Conservation (phyloP, 2,888 invertebrate genomes). For the Chelonus formosanus region DNA sequence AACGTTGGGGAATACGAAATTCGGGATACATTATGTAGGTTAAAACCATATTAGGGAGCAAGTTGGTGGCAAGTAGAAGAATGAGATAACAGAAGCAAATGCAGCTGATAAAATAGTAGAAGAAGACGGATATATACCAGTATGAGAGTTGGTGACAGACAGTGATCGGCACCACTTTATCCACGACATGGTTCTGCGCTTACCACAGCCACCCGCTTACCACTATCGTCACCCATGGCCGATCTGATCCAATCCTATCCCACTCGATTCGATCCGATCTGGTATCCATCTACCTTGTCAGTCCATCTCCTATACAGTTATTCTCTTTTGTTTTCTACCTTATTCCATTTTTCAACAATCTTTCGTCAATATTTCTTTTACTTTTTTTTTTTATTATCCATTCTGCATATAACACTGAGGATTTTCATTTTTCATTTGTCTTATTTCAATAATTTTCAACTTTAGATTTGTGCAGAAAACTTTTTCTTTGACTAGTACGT, state of each 20-base stretch:
- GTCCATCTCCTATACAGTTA: conserved; percentile 36
- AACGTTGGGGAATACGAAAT: conserved; percentile 8
- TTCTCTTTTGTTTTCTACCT: conserved; percentile 31
- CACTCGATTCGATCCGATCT: conserved; percentile 51
- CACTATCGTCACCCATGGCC: conserved; percentile 50
- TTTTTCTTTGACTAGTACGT: no score
- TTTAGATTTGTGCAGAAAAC: no score
- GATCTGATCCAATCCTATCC: conserved; percentile 49
- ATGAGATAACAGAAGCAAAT: conserved; percentile 42
- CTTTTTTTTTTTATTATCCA: conserved; percentile 25
- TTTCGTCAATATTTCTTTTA: conserved; percentile 31
- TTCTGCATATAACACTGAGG: no score
- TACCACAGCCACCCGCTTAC: conserved; percentile 60
- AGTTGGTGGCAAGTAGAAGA: conserved; percentile 19
- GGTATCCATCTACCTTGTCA: conserved; percentile 41
- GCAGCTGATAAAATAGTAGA: conserved; percentile 40
- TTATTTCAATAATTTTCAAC: no score
- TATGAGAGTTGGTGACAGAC: conserved; percentile 54
- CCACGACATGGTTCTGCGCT: conserved; percentile 63
- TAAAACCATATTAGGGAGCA: conserved; percentile 20
- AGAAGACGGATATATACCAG: conserved; percentile 44
- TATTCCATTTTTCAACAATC: conserved; percentile 14
- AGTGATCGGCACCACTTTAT: conserved; percentile 63
- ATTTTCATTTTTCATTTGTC: no score
- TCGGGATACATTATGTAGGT: conserved; percentile 5